These are phyloP conservation scores for Netelia inedita DNA, from an alignment of 2,888 invertebrate species.

Conservation along the genomic window DNA sequence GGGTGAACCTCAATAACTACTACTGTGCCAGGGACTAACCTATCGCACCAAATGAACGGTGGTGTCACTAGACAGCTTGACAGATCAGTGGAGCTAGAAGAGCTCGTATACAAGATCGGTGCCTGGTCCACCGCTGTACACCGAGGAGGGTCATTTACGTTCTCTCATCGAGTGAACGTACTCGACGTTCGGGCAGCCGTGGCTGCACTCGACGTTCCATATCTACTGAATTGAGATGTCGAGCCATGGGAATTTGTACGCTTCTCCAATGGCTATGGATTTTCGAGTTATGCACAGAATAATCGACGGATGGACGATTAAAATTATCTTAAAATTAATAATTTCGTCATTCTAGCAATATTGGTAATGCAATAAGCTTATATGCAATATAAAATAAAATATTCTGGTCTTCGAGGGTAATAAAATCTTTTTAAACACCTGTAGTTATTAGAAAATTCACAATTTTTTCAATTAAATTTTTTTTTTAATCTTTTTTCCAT, in stretches of 20 bases:
- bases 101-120: slow-evolving; percentile 2
- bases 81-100: slow-evolving; percentile 4
- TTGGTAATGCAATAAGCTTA: too few species aligned
- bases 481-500: too few species aligned
- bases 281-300: background rate
- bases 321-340: background rate
- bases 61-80: background rate
- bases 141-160: slow-evolving; percentile 41
- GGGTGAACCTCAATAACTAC: background rate
- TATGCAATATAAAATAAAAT: too few species aligned
- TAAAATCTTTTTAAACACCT: too few species aligned
- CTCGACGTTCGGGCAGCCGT: slow-evolving; percentile 52
- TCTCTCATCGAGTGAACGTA: slow-evolving; percentile 42
- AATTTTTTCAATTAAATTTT: too few species aligned
- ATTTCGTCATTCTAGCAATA: too few species aligned
- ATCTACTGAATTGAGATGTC: background rate
- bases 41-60: slow-evolving; percentile 20
- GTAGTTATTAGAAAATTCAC: too few species aligned
- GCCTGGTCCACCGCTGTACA: background rate
- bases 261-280: background rate
- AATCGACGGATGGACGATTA: background rate
- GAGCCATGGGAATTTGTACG: background rate
- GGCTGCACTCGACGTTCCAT: slow-evolving; percentile 42
- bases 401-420: too few species aligned
- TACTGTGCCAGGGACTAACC: slow-evolving; percentile 5